Percentiles rank a stretch among this genome's conserved stretches.
Conservation (phyloP, 2,113 vertebrate genomes). For the Callipepla californica region DNA sequence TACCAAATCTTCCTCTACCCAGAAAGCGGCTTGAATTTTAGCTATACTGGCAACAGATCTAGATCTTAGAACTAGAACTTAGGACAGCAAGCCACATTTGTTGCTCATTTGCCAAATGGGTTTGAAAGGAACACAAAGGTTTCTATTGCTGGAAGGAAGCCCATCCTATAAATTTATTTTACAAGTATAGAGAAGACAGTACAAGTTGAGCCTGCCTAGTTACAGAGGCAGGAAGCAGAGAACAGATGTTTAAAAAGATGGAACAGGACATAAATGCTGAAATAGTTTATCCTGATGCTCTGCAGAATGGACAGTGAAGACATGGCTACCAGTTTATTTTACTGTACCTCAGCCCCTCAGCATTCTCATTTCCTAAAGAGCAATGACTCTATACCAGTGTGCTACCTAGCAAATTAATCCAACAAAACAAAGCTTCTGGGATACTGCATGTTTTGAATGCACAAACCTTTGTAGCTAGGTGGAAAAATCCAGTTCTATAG, state of each 20-base stretch:
- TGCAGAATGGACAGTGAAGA: not conserved
- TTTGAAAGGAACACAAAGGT: not conserved
- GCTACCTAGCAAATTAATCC: not conserved
- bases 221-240: not conserved
- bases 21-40: not conserved
- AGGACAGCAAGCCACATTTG: not conserved
- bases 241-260: not conserved
- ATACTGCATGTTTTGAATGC: not conserved
- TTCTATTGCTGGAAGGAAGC: not conserved
- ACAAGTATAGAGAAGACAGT: not conserved
- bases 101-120: not conserved
- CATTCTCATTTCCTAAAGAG: not conserved
- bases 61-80: not conserved
- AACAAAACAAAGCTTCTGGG: not conserved
- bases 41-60: not conserved
- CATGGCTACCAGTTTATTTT: not conserved
- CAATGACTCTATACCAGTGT: fast-evolving
- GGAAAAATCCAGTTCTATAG: not conserved
- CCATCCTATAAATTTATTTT: not conserved
- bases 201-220: not conserved
- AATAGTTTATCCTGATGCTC: not conserved
- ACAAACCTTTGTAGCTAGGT: not conserved
- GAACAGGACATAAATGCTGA: not conserved
- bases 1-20: not conserved
- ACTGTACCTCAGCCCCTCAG: not conserved